Base-by-base conservation (phyloP, 2,113 vertebrate genomes). In the Chaetura pelagica region DNA sequence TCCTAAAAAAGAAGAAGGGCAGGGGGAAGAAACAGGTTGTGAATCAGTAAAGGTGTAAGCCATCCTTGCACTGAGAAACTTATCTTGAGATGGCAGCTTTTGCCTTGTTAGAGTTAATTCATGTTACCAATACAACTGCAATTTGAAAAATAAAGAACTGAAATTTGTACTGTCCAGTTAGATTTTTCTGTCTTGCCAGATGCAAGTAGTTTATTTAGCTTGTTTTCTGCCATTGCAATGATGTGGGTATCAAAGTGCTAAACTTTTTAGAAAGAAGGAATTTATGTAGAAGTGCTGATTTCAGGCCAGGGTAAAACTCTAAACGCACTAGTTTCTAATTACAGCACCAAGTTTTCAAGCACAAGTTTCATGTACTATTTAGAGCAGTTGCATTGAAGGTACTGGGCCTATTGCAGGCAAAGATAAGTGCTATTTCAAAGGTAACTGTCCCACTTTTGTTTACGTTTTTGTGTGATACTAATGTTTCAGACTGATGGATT, bases 1-100 rank as follows among this genome's bases (percentile, higher is more conserved):
- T 99, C 98, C 99, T 99, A 94, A 85, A 98, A 96, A 13, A 94
- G 94, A 96, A 83, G 94, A 97, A 58, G 23, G 92, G 74, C 26
- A 19, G 90, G 58, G 55, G 93, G 30, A 23, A 57, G 76, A 92
- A 59, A 90, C 2, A 19, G 17, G 32, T 44, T n/a, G 40, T 62
- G 44, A 69, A 38, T 92, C 27, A 92, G 74, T 75, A 49, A 72
- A 86, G 66, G 44, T 59, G 80, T 72, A 82, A 87, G 30, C 52
- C 13, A 5, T 72, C 67, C 14, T 59, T 52, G 61, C 52, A 7
- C 10, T 63, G 77, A 84, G 63, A 77, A 93, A 77, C 2, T 0
- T 57, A 62, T n/a, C 78, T 93, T 64, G 34, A 84, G 24, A 21
- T 6, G 18, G 8, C 9, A 84, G 34, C 32, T 71, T 85, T 77